Percentiles rank a stretch among this genome's conserved stretches.
Evolutionary conservation across 2,113 vertebrate genomes (phyloP).

Genomic region (Catagonus wagneri): DNA sequence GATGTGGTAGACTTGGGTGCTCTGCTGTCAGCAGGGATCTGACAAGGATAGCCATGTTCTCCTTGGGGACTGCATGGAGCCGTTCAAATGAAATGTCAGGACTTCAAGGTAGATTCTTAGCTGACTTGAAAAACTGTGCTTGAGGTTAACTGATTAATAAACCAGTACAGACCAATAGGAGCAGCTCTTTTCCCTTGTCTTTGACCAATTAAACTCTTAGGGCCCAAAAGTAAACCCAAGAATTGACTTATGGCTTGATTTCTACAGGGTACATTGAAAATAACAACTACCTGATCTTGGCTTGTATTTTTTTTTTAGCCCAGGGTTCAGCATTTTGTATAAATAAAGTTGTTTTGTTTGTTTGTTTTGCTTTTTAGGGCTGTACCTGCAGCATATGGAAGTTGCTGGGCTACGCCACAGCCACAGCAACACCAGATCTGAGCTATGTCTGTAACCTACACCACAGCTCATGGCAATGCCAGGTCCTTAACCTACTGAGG

Average conservation of each 20-base stretch:
- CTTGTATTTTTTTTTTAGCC: neutral
- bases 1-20: neutral
- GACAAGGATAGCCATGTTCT: neutral
- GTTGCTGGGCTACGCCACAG: too few relatives aligned
- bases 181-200: neutral
- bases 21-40: neutral
- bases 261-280: neutral
- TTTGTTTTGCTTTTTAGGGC: too few relatives aligned
- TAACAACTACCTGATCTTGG: neutral
- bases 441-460: too few relatives aligned
- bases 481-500: too few relatives aligned
- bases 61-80: neutral
- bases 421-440: too few relatives aligned
- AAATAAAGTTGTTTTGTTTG: neutral
- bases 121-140: neutral
- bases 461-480: too few relatives aligned
- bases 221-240: neutral
- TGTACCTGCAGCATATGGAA: too few relatives aligned
- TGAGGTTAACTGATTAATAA: neutral
- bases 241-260: neutral
- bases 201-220: neutral
- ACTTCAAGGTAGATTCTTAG: slow-evolving; percentile 15
- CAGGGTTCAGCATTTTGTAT: neutral
- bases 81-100: slow-evolving; percentile 1
- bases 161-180: neutral